phyloP scores from a whole-genome alignment of 2,797 vertebrate genomes.

The Cyclura pinguis region DNA sequence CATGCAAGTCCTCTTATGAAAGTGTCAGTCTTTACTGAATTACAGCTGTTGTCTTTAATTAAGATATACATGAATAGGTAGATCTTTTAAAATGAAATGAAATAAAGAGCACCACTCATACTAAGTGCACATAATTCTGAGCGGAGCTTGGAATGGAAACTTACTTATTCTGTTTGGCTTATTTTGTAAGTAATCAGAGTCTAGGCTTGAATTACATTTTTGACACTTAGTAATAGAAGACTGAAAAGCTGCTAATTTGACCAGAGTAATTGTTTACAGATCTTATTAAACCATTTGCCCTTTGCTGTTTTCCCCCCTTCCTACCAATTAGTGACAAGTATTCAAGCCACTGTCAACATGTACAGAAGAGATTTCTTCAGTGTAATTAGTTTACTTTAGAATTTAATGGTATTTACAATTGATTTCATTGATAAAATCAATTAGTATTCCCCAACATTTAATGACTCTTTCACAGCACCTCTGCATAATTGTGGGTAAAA shows the following conservation, averaged over 20 bases:
- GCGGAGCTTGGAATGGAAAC: neutral
- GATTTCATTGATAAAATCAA: neutral
- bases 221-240: neutral
- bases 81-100: neutral
- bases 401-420: neutral
- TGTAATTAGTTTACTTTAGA: neutral
- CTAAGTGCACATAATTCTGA: neutral
- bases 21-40: too few relatives aligned
- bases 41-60: too few relatives aligned
- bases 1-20: too few relatives aligned
- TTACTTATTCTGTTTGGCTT: neutral
- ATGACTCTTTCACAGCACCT: neutral
- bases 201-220: neutral
- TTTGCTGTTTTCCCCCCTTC: neutral
- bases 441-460: neutral
- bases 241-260: neutral
- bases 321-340: neutral
- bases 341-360: neutral
- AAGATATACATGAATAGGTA: neutral
- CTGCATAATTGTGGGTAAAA: neutral
- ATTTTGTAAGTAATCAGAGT: neutral
- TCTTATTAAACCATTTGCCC: neutral
- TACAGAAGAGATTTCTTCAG: neutral
- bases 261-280: neutral
- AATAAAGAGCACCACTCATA: neutral